phyloP scores from a whole-genome alignment of 2,113 vertebrate species.

The Crocuta crocuta region DNA sequence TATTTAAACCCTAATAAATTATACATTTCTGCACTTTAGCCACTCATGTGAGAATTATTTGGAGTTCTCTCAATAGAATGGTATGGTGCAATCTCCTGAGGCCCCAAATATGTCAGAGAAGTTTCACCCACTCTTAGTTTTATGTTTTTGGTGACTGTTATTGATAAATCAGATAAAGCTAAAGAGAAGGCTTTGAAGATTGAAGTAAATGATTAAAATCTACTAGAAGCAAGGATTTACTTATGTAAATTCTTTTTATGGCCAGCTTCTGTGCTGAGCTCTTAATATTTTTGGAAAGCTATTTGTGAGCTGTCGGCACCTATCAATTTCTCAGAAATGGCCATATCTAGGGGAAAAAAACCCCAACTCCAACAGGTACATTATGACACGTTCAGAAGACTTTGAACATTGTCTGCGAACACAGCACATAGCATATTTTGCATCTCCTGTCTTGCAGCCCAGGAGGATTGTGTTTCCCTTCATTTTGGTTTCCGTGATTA shows the following conservation, averaged over 20 bases:
- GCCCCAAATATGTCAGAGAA: constrained; percentile 78
- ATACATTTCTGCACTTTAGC: constrained; percentile 90
- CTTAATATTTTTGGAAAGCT: constrained; percentile 35
- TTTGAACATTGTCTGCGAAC: neutral
- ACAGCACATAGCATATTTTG: neutral
- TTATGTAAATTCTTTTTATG: neutral
- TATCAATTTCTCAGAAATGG: constrained; percentile 11
- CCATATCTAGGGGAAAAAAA: accelerated
- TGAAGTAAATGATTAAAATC: constrained; percentile 38
- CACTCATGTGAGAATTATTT: constrained; percentile 92
- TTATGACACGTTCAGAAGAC: neutral
- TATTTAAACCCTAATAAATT: constrained; percentile 92
- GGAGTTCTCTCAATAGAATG: constrained; percentile 85
- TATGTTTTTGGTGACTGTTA: constrained; percentile 66
- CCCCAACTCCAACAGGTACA: neutral
- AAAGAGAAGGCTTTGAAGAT: constrained; percentile 42
- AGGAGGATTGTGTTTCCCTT: neutral
- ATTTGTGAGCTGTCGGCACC: neutral
- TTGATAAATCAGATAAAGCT: neutral
- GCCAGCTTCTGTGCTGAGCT: constrained; percentile 17
- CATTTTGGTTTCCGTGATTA: neutral
- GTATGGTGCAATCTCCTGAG: constrained; percentile 78
- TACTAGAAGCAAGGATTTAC: neutral
- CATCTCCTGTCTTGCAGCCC: neutral
- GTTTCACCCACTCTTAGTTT: constrained; percentile 70